Evolutionary conservation across 1,140 invertebrate species (phyloP).

Genomic region (Nasonia vitripennis): DNA sequence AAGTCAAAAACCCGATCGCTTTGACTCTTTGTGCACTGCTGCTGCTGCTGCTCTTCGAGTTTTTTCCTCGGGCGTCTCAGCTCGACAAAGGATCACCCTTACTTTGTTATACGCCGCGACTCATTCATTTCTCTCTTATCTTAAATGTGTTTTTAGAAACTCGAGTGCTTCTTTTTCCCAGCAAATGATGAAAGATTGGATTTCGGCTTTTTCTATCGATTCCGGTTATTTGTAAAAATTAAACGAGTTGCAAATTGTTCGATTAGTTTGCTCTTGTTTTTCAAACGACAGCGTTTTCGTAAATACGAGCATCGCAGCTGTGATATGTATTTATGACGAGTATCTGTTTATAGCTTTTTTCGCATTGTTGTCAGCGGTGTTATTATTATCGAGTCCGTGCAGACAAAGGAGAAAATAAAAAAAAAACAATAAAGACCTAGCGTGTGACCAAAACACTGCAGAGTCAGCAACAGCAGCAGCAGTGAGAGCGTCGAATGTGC

Average conservation of each 20-base stretch:
- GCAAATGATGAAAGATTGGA: too few relatives aligned
- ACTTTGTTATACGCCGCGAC: neutral
- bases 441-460: constrained; percentile 18
- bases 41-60: neutral
- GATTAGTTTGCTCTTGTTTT: neutral
- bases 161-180: neutral
- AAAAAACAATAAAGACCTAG: constrained; percentile 37
- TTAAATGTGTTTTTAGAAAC: neutral
- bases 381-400: constrained; percentile 26
- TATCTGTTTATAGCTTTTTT: constrained; percentile 31
- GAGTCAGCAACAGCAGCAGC: constrained; percentile 29
- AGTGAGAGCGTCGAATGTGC: neutral
- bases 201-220: too few relatives aligned
- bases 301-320: neutral
- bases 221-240: too few relatives aligned
- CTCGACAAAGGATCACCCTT: neutral
- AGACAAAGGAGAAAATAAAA: constrained; percentile 36
- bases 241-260: neutral
- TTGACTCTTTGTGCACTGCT: constrained; percentile 40
- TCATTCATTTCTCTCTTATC: neutral
- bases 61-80: neutral
- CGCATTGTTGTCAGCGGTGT: constrained; percentile 31
- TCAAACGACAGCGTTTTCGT: neutral
- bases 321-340: constrained; percentile 12
- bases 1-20: constrained; percentile 43